phyloP scores from a whole-genome alignment of 2,797 vertebrate species.

The Myotis pilosus region DNA sequence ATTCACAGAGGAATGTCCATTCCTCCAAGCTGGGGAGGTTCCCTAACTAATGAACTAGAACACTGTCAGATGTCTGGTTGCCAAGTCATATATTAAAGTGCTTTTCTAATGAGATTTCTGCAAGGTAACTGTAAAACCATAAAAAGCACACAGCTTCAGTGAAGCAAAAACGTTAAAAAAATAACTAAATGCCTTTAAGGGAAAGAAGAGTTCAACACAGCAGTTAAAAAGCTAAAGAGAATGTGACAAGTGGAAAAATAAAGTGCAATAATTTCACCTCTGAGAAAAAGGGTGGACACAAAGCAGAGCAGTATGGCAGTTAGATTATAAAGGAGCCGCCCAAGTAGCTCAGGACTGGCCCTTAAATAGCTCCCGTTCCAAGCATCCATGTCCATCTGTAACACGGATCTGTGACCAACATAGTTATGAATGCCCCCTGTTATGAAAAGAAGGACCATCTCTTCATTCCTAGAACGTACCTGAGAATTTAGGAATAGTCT shows the following conservation, averaged over 20 bases:
- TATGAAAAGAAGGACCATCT: not conserved
- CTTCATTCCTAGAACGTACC: not conserved
- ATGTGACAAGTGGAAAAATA: slow-evolving; percentile 19
- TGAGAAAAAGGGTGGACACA: not conserved
- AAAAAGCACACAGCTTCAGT: slow-evolving; percentile 70
- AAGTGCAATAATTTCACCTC: not conserved
- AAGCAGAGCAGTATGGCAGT: not conserved
- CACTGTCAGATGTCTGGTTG: slow-evolving; percentile 54
- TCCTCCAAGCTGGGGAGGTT: slow-evolving; percentile 21
- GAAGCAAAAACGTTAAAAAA: slow-evolving; percentile 76
- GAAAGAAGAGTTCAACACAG: not conserved
- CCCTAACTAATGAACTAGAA: slow-evolving; percentile 68
- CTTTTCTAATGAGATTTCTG: slow-evolving; percentile 70
- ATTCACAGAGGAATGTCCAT: slow-evolving; percentile 47
- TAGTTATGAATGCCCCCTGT: not conserved
- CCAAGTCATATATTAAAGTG: slow-evolving; percentile 79
- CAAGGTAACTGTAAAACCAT: slow-evolving; percentile 70
- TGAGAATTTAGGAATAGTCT: not conserved
- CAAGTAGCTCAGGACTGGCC: not conserved
- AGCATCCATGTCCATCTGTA: not conserved
- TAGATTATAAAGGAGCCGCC: not conserved
- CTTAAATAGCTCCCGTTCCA: not conserved
- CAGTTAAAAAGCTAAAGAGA: slow-evolving; percentile 3
- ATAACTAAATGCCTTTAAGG: slow-evolving; percentile 42
- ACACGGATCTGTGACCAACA: not conserved